Percentiles rank a stretch among this genome's conserved stretches.
Conservation (phyloP, 2,797 vertebrate species). For the Limnodromus scolopaceus region DNA sequence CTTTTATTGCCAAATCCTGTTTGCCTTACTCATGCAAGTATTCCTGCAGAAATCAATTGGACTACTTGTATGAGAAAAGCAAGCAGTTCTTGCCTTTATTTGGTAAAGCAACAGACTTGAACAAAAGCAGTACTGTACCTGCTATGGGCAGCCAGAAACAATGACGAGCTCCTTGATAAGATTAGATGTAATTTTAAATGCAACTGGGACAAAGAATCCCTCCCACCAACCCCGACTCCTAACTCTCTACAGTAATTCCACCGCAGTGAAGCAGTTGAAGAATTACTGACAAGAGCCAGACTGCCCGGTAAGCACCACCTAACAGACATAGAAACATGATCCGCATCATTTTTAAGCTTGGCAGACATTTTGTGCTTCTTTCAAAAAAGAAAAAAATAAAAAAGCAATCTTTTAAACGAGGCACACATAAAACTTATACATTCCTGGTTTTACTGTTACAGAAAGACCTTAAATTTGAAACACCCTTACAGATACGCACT, state of each 20-base stretch:
- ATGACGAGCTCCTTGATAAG: conserved; percentile 86
- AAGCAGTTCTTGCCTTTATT: conserved; percentile 75
- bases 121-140: conserved; percentile 94
- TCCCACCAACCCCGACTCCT: conserved; percentile 77
- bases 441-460: conserved; percentile 40
- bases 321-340: conserved; percentile 78
- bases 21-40: conserved; percentile 24
- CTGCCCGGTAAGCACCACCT: conserved; percentile 73
- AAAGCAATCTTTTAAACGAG: conserved; percentile 34
- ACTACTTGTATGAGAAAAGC: conserved; percentile 30
- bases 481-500: neutral
- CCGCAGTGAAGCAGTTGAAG: conserved; percentile 71
- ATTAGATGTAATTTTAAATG: conserved; percentile 85
- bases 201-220: conserved; percentile 80
- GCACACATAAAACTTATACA: neutral
- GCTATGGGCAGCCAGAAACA: conserved; percentile 83
- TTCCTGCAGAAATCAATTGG: conserved; percentile 29
- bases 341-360: conserved; percentile 73
- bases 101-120: conserved; percentile 80
- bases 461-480: conserved; percentile 29
- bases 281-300: conserved; percentile 80
- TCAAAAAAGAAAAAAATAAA: neutral
- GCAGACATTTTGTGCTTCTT: conserved; percentile 75
- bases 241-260: conserved; percentile 81
- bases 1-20: conserved; percentile 63